Conservation (phyloP, 2,797 vertebrate genomes). For the Enteromius argenteus region DNA sequence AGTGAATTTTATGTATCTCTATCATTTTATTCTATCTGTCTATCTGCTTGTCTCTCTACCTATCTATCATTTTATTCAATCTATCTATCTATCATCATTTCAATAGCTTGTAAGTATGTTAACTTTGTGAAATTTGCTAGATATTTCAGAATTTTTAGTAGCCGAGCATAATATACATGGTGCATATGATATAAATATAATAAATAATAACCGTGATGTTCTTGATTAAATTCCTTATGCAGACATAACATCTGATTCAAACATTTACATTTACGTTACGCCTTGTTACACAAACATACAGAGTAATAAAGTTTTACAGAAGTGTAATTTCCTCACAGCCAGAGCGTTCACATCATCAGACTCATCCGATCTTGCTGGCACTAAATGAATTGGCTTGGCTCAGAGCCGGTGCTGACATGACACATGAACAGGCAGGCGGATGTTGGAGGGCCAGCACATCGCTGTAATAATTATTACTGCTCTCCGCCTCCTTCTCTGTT, state of each 20-base stretch:
- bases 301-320: conserved; percentile 48
- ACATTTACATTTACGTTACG: neutral
- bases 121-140: neutral
- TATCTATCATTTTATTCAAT: neutral
- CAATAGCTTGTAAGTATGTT: neutral
- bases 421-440: conserved; percentile 30
- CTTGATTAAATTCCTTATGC: conserved; percentile 17
- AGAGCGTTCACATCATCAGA: conserved; percentile 34
- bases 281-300: neutral
- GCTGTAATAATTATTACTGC: conserved; percentile 28
- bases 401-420: conserved; percentile 32
- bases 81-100: neutral
- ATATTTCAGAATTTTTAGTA: neutral
- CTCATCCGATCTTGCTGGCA: conserved; percentile 45
- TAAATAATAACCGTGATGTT: neutral
- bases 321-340: conserved; percentile 36
- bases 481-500: neutral
- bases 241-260: conserved; percentile 2
- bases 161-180: neutral
- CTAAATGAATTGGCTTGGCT: conserved; percentile 51
- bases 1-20: neutral
- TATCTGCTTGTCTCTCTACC: neutral
- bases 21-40: no score
- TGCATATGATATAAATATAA: neutral
- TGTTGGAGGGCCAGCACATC: conserved; percentile 29